Conservation (phyloP, 2,113 vertebrate genomes). For the Stigmatopora argus region DNA sequence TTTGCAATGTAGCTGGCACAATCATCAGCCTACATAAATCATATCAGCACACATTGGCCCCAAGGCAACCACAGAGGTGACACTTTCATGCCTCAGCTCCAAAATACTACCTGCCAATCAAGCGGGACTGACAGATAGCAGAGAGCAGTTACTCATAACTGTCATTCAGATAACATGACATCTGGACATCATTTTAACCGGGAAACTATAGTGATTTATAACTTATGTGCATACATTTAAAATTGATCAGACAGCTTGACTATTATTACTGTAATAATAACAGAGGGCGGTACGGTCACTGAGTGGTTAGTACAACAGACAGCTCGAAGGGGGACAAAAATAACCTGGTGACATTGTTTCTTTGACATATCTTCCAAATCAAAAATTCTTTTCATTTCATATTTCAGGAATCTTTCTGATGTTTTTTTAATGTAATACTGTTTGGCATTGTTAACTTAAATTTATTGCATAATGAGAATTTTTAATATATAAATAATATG, state of each 20-base stretch:
- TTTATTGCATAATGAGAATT: too few relatives aligned
- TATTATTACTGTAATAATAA: constrained; percentile 12
- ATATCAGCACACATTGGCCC: constrained; percentile 56
- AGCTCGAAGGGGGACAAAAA: too few relatives aligned
- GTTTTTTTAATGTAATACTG: too few relatives aligned
- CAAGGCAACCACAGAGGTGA: constrained; percentile 47
- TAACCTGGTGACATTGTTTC: too few relatives aligned
- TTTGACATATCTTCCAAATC: too few relatives aligned
- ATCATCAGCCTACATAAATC: constrained; percentile 66
- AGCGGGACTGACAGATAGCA: constrained; percentile 47
- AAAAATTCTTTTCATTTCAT: too few relatives aligned
- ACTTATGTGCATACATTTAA: constrained; percentile 30
- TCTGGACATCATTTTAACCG: constrained; percentile 28
- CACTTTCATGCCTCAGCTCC: constrained; percentile 55
- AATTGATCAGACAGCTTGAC: constrained; percentile 13
- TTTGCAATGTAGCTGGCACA: constrained; percentile 58
- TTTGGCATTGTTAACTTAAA: too few relatives aligned
- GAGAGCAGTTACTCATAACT: constrained; percentile 31
- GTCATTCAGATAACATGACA: constrained; percentile 15
- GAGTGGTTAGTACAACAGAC: neutral
- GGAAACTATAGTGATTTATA: constrained; percentile 32
- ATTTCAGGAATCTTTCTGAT: too few relatives aligned
- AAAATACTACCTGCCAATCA: constrained; percentile 60
- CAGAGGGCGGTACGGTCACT: neutral
- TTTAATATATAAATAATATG: too few relatives aligned